Percentiles rank a stretch among this genome's conserved stretches.
These are phyloP conservation scores for Brachyhypopomus gauderio DNA, from an alignment of 2,113 vertebrate species.

Conservation along the genomic window DNA sequence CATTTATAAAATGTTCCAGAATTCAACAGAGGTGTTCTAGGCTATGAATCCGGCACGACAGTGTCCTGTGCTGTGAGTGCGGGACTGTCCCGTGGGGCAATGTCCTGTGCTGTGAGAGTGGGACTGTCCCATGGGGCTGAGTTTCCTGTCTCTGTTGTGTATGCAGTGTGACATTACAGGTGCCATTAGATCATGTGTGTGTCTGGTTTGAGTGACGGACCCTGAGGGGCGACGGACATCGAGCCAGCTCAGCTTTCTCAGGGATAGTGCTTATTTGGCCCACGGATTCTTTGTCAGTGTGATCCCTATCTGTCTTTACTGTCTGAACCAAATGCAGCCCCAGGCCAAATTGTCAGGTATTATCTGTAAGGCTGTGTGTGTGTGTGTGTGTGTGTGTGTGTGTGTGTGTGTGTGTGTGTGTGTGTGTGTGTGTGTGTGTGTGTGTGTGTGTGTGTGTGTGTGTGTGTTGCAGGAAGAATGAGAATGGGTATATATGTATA, in stretches of 20 bases:
- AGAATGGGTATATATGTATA: conserved; percentile 10
- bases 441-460: conserved; percentile 12
- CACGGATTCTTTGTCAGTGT: conserved; percentile 69
- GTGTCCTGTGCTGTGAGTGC: conserved; percentile 57
- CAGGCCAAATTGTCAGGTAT: conserved; percentile 68
- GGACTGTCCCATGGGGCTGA: conserved; percentile 42
- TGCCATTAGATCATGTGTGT: conserved; percentile 64
- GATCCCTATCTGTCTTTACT: conserved; percentile 69
- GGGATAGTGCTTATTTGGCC: conserved; percentile 65
- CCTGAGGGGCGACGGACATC: conserved; percentile 65
- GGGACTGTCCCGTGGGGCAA: no score
- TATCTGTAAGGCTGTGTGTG: conserved; percentile 62
- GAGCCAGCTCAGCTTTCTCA: conserved; percentile 63
- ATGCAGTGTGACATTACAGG: conserved; percentile 60
- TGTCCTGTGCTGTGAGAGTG: conserved; percentile 15
- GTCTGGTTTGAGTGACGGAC: conserved; percentile 73
- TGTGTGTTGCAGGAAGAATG: conserved; percentile 16
- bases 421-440: no score
- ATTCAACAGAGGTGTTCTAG: conserved; percentile 11
- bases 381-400: conserved; percentile 20
- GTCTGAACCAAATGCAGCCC: conserved; percentile 63
- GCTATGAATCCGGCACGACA: conserved; percentile 4
- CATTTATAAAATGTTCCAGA: background rate
- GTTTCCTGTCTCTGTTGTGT: conserved; percentile 46
- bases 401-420: conserved; percentile 9